phyloP scores from a whole-genome alignment of 2,888 invertebrate species.

The Parthenolecanium corni region DNA sequence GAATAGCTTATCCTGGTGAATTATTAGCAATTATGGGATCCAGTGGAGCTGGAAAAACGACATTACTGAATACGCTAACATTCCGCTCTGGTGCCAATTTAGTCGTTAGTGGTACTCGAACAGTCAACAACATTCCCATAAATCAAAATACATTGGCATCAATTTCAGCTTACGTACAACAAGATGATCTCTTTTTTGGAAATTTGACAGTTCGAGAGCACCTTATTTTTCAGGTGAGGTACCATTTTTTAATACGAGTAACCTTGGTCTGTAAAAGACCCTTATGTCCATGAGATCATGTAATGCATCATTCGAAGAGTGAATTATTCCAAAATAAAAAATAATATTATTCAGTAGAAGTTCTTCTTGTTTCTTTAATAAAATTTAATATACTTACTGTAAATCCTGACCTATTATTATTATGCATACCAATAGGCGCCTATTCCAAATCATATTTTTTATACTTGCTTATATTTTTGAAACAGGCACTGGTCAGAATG shows the following conservation, averaged over 20 bases:
- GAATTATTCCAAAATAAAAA: no score
- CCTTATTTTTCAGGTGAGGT: conserved; percentile 64
- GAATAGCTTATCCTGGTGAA: conserved; percentile 74
- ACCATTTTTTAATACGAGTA: no score
- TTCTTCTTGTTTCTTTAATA: no score
- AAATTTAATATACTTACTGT: no score
- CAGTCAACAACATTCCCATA: conserved; percentile 65
- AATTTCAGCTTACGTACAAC: conserved; percentile 82
- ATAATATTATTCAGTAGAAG: no score
- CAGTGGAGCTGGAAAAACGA: conserved; percentile 90
- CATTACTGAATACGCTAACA: conserved; percentile 77
- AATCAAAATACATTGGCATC: conserved; percentile 59
- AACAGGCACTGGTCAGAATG: conserved; percentile 72
- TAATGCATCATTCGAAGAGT: no score
- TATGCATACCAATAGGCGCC: no score
- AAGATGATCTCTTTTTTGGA: conserved; percentile 85
- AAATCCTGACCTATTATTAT: no score
- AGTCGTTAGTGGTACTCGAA: conserved; percentile 47
- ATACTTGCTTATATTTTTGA: conserved; percentile 29
- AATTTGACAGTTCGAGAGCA: conserved; percentile 82
- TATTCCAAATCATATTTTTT: no score
- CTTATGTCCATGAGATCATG: neutral
- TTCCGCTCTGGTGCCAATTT: conserved; percentile 63
- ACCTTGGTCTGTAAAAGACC: neutral
- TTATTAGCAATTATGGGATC: conserved; percentile 78